Base-by-base conservation (phyloP, 2,888 invertebrate genomes). In the Neelides folsomi region DNA sequence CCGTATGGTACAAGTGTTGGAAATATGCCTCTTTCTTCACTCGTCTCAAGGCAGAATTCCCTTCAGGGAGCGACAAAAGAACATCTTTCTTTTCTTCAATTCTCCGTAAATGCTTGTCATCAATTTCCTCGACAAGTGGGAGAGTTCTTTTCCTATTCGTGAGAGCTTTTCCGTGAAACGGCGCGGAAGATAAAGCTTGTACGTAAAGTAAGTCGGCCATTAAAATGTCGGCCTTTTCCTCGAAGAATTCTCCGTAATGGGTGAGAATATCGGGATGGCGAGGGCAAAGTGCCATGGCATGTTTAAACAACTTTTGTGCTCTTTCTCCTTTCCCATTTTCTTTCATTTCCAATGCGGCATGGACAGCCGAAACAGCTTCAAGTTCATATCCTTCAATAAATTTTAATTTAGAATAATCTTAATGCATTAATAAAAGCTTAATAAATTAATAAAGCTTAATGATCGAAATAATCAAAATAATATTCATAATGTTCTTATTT, bases 11-110 rank as follows among this genome's bases (percentile, higher is more conserved):
- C 57, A 97, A 90, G 68, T 95, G 92, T 61, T 75, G 72, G 69
- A 90, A 94, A 70, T 94, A 97, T 1, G 90, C 90, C 71, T 95
- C 94, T 68, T 86, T 87, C 67, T 93, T 93, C 3, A 90, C 86
- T 66, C 88, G 78, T 48, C 87, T 76, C 60, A 94, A 73, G 5
- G 88, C 86, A 0, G 83, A 77, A 69, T 83, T 82, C 39, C 78
- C 78, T 58, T 85, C 82, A 15, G 92, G 87, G 66, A 93, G 83
- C 4, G 80, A 79, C 18, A 85, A 79, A 7, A 95, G 73, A 15
- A 82, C 77, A 67, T 87, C 83, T 53, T 89, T 77, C 70, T 93
- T 92, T 41, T 79, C 77, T 67, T 94, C 93, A 58, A 92, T 86
- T 60, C 81, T 77, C 57, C 78, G 74, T 58, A 90, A 76, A 71